A percentile compares a stretch with the other conserved stretches of the same genome.
phyloP scores from a whole-genome alignment of 2,797 vertebrate genomes.

The Falco rusticolus region DNA sequence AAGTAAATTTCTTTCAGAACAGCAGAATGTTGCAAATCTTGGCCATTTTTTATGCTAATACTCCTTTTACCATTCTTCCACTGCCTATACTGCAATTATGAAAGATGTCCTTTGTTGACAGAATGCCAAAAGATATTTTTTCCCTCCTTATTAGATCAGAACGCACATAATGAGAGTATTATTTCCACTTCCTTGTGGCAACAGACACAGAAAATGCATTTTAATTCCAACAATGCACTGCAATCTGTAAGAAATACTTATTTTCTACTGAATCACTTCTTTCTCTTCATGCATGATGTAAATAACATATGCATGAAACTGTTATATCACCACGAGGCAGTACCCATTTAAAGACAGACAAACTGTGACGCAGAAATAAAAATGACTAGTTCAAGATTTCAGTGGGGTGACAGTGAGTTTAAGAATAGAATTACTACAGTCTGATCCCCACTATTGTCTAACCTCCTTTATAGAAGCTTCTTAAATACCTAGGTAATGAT shows the following conservation, averaged over 20 bases:
- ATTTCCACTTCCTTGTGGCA: constrained; percentile 4
- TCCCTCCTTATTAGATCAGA: not conserved
- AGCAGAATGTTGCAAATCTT: not conserved
- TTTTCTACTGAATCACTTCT: not conserved
- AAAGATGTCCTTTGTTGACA: not conserved
- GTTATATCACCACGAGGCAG: not conserved
- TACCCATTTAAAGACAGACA: not conserved
- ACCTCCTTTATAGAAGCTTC: not conserved
- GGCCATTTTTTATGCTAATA: not conserved
- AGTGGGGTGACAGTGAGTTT: not conserved
- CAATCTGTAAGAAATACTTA: not conserved
- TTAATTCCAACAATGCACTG: not conserved
- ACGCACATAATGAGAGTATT: constrained; percentile 1
- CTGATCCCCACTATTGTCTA: not conserved
- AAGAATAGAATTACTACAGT: not conserved
- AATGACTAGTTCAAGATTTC: not conserved
- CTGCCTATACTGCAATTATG: constrained; percentile 1
- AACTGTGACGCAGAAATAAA: not conserved
- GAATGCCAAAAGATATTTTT: not conserved
- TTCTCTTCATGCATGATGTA: not conserved
- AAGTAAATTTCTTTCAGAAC: not conserved
- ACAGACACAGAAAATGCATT: not conserved
- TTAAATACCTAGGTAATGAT: not conserved
- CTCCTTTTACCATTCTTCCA: not conserved
- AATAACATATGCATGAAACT: not conserved